Base-by-base conservation (phyloP, 2,797 vertebrate species). In the Crax fasciolata region DNA sequence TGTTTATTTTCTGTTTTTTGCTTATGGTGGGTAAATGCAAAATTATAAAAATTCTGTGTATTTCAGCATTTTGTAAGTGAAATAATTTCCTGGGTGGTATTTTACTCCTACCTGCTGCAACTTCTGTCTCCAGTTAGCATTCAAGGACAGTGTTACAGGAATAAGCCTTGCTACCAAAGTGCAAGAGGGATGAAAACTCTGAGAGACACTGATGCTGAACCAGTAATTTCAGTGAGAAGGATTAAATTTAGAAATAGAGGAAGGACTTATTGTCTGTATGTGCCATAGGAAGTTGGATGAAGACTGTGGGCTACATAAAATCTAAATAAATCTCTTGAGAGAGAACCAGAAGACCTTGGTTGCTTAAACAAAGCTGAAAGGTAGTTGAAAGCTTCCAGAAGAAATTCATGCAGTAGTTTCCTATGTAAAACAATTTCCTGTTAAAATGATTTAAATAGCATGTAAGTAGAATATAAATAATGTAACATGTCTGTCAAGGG, bases 161-260 rank as follows among this genome's bases (percentile, higher is more conserved):
- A 75, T 14, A 54, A 23, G 23, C 63, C 10, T 6, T 27, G 8
- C 35, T 32, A 61, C 55, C 54, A 27, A 66, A 84, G 55, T 19
- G 48, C 0, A 1, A 44, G 39, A 66, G 54, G 20, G 24, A 10
- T 77, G 71, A 73, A 78, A 90, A 61, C 6, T 66, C 44, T 32
- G 68, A 58, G 35, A 57, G 30, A 9, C 23, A 15, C 49, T 39
- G 35, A 23, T 91, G 75, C 30, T 79, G 62, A 85, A 28, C 15
- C 32, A 63, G 25, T 41, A 71, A 76, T 79, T 55, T 59, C 25
- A 49, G 49, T 51, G 38, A 89, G 87, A 89, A 86, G 52, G 81
- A 84, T 87, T 97, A 96, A 92, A 95, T 94, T 89, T 96, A 96
- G 94, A 89, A 86, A 57, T 63, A 44, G 66, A 93, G 68, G 90